Base-by-base conservation (phyloP, 2,888 invertebrate genomes). In the Pterostichus niger region DNA sequence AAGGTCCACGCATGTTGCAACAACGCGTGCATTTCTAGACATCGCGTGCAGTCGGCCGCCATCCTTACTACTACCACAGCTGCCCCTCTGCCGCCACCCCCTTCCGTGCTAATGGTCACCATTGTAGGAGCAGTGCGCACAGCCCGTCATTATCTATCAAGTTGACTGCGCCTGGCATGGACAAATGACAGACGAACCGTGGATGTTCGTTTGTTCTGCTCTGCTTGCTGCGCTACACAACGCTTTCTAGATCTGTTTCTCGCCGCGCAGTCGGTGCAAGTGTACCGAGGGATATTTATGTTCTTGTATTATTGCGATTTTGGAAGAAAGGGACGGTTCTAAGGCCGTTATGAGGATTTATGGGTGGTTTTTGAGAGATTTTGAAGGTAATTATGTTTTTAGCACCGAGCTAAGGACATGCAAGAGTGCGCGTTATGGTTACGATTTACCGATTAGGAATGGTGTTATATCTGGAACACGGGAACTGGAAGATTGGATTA, bases 221-320 rank as follows among this genome's bases (percentile, higher is more conserved):
- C 52, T n/a, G 75, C 75, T 75, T 49, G 75, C 40, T 40, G 49
- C 75, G 49, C 75, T 40, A 17, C 75, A 17, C 75, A 52, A 40
- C 40, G 75, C 52, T 49, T 75, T 75, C 75, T 75, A 75, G 49
- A 71, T 71, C 68, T 46, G 33, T 49, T 73, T 46, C n/a, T 44
- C 46, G 17, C 4, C 17, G 15, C 40, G 24, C 40, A 1, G 40
- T 40, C 24, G 2, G 73, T 73, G 73, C 73, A 73, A 73, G 73
- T 73, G 75, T 52, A 75, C 75, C 15, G 35, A 31, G 15, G 46
- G 71, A 76, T 59, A 78, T 78, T 78, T 78, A 78, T 78, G 78
- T 61, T 61, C 78, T 78, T 78, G 54, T 78, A 78, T 78, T 78
- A 78, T 78, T 78, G 78, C 78, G 59, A 78, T 59, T 78, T 78